Base-by-base conservation (phyloP, 2,113 vertebrate species). In the Leuciscus idus region DNA sequence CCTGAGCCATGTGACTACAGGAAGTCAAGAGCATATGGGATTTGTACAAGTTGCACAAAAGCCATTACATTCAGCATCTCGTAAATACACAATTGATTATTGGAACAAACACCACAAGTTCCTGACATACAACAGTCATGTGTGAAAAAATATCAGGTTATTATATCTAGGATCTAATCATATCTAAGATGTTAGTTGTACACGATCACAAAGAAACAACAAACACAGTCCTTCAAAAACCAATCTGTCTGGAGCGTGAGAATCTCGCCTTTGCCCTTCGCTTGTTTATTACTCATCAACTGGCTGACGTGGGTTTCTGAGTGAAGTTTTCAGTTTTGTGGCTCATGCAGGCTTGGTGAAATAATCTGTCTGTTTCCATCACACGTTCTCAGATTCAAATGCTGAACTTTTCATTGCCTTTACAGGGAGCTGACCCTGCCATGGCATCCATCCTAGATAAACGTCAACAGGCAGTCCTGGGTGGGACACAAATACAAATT, bases 401-500 rank as follows among this genome's bases (percentile, higher is more conserved):
- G 33, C 36, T 81, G 78, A 81, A 81, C 46, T 64, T 68, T 64
- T 82, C 62, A 66, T 62, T 70, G 80, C 80, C n/a, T 82, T 82
- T 68, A 28, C 26, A 52, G 62, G 62, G n/a, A 82, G 80, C 61
- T 68, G 80, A 82, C 61, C 62, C 80, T 46, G 62, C n/a, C 62
- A 17, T 66, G 62, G 43, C 61, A 50, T 52, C 43, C n/a, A 0
- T 82, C 62, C 61, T 82, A 82, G 62, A 70, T 50, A 82, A 66
- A 82, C 9, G 3, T 13, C 62, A 68, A 66, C 11, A 23, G 80
- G 26, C 80, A 33, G 62, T 70, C 43, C 61, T 50, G 80, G 80
- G 80, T 52, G 80, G 62, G 80, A 82, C 80, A 82, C 62, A 68
- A 82, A 66, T 46, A 64, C 78, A 81, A 46, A 81, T 81, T 28